Percentiles rank a stretch among this genome's conserved stretches.
Conservation (phyloP, 2,797 vertebrate genomes). For the Chrysolophus pictus region DNA sequence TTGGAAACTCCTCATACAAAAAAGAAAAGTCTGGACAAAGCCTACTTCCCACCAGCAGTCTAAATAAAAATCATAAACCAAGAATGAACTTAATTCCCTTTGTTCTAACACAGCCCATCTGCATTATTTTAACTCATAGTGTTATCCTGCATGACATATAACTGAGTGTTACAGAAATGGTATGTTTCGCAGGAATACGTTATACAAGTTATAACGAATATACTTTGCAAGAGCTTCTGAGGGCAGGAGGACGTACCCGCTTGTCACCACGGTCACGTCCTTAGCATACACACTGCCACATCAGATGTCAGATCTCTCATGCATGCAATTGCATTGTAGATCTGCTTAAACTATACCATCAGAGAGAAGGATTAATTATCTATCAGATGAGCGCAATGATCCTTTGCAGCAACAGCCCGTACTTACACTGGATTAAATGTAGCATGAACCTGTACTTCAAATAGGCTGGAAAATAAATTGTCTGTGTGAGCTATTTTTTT, state of each 20-base stretch:
- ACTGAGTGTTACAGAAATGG: neutral
- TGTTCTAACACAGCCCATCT: neutral
- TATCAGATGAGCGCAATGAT: fast-evolving
- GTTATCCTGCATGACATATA: neutral
- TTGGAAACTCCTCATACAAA: neutral
- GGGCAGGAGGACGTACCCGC: neutral
- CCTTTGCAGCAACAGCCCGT: neutral
- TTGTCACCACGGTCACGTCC: neutral
- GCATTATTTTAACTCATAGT: neutral
- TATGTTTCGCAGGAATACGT: neutral
- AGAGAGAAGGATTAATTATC: neutral
- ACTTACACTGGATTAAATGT: slow-evolving; percentile 27
- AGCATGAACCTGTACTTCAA: slow-evolving; percentile 17
- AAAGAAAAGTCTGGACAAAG: neutral
- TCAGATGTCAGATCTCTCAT: neutral
- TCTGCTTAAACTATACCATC: neutral
- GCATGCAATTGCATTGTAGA: neutral
- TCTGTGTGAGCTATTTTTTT: neutral
- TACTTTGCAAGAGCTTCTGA: neutral
- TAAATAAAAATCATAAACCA: neutral
- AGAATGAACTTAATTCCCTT: neutral
- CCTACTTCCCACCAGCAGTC: neutral
- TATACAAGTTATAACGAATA: too few relatives aligned
- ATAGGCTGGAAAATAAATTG: neutral
- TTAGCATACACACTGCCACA: neutral